These are phyloP conservation scores for Ochropleura leucogaster DNA, from an alignment of 2,888 invertebrate species.

Conservation along the genomic window DNA sequence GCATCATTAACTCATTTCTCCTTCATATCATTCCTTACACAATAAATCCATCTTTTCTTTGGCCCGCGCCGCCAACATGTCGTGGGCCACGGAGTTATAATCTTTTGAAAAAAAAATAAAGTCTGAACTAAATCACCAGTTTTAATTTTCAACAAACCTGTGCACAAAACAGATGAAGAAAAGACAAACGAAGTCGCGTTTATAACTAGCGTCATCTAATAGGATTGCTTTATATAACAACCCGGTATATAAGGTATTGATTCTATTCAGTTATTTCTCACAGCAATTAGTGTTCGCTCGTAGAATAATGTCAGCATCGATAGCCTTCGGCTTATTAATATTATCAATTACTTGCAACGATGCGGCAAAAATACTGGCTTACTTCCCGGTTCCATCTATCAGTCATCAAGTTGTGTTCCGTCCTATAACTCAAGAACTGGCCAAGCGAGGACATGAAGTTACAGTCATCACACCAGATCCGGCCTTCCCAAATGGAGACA, in stretches of 20 bases:
- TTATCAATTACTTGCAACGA: constrained; percentile 34
- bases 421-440: constrained; percentile 76
- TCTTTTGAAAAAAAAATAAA: too few relatives aligned
- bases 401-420: constrained; percentile 82
- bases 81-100: too few relatives aligned
- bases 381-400: constrained; percentile 76
- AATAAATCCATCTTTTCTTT: too few relatives aligned
- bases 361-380: constrained; percentile 74
- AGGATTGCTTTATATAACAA: not conserved
- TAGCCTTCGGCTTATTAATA: constrained; percentile 3
- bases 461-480: constrained; percentile 79
- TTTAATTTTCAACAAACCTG: not conserved
- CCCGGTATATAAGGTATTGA: constrained; percentile 7
- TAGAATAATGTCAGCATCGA: constrained; percentile 4
- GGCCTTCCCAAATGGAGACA: constrained; percentile 62
- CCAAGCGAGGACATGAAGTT: constrained; percentile 80
- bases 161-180: not conserved
- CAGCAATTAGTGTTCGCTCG: not conserved
- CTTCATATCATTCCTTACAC: too few relatives aligned
- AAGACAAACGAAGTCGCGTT: not conserved
- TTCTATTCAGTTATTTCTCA: constrained; percentile 11
- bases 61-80: too few relatives aligned
- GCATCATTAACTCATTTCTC: too few relatives aligned
- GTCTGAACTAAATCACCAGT: not conserved
- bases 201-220: not conserved